These are phyloP conservation scores for Eutolmus rufibarbis DNA, from an alignment of 2,888 invertebrate genomes.

Conservation along the genomic window DNA sequence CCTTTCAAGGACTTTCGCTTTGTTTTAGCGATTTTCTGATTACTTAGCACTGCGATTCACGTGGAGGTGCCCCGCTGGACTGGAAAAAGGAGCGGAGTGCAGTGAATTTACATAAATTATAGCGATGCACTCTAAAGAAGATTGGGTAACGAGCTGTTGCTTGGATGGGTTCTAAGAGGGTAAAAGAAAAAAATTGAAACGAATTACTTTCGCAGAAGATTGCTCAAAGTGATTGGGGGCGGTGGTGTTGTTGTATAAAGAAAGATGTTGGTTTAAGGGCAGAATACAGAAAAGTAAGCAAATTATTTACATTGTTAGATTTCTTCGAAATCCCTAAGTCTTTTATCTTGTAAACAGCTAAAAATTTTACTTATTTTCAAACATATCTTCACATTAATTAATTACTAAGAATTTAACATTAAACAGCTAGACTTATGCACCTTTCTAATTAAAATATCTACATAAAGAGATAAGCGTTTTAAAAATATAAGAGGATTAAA, in stretches of 20 bases:
- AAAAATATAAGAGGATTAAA: too few species aligned
- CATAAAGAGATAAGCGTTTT: too few species aligned
- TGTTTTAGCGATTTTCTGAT: background rate
- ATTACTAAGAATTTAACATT: too few species aligned
- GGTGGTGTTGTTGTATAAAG: background rate
- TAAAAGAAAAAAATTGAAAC: background rate
- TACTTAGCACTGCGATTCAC: background rate
- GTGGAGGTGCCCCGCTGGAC: background rate
- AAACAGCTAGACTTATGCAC: too few species aligned
- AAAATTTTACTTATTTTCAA: too few species aligned
- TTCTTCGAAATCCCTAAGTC: background rate
- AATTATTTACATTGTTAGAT: background rate
- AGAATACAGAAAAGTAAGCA: background rate
- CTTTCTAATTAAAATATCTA: too few species aligned
- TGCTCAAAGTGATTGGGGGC: background rate
- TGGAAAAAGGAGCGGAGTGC: background rate
- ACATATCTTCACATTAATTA: too few species aligned
- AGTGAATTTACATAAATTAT: background rate
- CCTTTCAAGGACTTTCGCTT: slow-evolving; percentile 10
- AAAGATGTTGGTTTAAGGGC: background rate
- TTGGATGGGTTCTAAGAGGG: background rate
- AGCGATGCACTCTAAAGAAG: background rate
- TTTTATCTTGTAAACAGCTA: background rate
- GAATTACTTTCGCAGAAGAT: background rate
- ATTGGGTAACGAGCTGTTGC: background rate